Base-by-base conservation (phyloP, 2,888 invertebrate genomes). In the Bellardia pandia region DNA sequence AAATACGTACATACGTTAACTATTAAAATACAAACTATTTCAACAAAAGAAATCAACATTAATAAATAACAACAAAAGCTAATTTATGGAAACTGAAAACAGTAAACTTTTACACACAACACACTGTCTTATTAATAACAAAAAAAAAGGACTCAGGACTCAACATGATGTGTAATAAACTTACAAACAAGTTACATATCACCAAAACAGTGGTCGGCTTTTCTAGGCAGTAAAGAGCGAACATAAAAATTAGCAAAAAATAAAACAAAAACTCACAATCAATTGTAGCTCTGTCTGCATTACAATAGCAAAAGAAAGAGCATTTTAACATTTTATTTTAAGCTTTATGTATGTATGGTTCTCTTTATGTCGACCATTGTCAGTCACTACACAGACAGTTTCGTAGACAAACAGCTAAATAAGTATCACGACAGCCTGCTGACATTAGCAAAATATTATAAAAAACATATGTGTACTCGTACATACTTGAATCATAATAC, bases 341-440 rank as follows among this genome's bases (percentile, higher is more conserved):
- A 6, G 37, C 1, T 6, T 6, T 37, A 37, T 37, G 4, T 37
- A 37, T 37, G 4, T 6, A 4, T 6, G 4, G 5, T 3, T 3
- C 37, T 37, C 37, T 37, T 37, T 37, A 37, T 37, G 37, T 6
- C 37, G 37, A 5, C 37, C 37, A 37, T 6, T 37, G 37, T 1
- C 1, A 58, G 1, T 30, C 5, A 23, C 23, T 3, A 68, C 7
- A 56, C 14, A 45, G 66, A 68, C 56, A 77, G 42, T 13, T 7
- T 6, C 14, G 56, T 42, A 80, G 72, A 80, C 80, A 80, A 80
- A 80, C 66, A 56, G 72, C 56, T 56, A 23, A 14, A 53, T 80
- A n/a, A n/a, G n/a, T n/a, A 42, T 53, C 80, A 80, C 64, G 80
- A 64, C 72, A 16, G 56, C 72, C 30, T 16, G n/a, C 71, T 71